Evolutionary conservation across 2,797 vertebrate species (phyloP).

Genomic region (Phrynocephalus guinanensis): DNA sequence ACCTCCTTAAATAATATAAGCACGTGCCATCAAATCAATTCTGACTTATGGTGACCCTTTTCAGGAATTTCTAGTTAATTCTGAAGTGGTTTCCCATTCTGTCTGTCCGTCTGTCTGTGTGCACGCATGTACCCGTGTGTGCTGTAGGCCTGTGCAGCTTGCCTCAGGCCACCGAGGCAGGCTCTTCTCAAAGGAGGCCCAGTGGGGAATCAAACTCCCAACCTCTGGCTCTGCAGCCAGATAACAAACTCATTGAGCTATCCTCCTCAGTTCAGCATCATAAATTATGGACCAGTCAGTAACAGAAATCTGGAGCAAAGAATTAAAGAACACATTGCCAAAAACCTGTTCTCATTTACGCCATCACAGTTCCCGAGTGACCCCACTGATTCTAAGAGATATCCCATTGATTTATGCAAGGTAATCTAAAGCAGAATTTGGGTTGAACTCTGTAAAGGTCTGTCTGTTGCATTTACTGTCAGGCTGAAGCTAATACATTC

Average conservation of each 20-base stretch:
- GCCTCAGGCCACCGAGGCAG: too few relatives aligned
- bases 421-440: conserved; percentile 50
- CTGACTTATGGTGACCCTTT: too few relatives aligned
- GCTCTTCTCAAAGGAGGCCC: too few relatives aligned
- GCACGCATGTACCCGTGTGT: too few relatives aligned
- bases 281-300: conserved; percentile 41
- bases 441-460: conserved; percentile 28
- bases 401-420: conserved; percentile 47
- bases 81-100: too few relatives aligned
- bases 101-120: too few relatives aligned
- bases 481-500: neutral
- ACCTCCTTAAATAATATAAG: too few relatives aligned
- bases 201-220: too few relatives aligned
- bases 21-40: too few relatives aligned
- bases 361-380: conserved; percentile 29
- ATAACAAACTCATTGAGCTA: neutral
- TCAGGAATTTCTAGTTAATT: too few relatives aligned
- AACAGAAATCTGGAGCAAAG: conserved; percentile 39
- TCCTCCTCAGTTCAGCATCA: neutral
- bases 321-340: neutral
- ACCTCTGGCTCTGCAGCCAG: too few relatives aligned
- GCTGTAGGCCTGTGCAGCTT: too few relatives aligned
- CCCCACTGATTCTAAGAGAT: conserved; percentile 9
- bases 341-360: conserved; percentile 33
- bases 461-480: conserved; percentile 19